These are phyloP conservation scores for Coccyzus lansbergi DNA, from an alignment of 2,797 vertebrate genomes.

Conservation along the genomic window DNA sequence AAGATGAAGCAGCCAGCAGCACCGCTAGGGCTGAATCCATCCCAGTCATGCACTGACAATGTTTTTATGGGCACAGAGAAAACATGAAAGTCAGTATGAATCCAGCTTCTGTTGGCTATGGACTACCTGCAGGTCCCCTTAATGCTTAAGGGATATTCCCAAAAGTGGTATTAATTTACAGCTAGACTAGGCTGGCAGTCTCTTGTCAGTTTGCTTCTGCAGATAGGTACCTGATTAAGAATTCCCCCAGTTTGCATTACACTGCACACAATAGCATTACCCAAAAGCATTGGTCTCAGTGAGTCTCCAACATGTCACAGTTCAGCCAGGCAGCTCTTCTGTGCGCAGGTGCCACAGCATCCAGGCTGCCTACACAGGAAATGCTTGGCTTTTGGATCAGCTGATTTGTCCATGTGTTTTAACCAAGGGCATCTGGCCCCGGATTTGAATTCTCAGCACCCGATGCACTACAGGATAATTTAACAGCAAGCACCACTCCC, in stretches of 20 bases:
- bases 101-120: rapidly evolving
- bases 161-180: neutral
- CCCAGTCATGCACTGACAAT: rapidly evolving
- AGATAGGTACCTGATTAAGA: neutral
- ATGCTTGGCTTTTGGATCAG: rapidly evolving
- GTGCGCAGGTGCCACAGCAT: neutral
- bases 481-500: neutral
- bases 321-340: neutral
- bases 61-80: rapidly evolving
- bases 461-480: neutral
- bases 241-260: no score
- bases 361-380: neutral
- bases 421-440: neutral
- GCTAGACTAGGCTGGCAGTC: neutral
- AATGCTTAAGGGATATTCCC: rapidly evolving
- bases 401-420: neutral
- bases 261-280: rapidly evolving
- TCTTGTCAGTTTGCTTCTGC: neutral
- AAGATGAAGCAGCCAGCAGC: neutral
- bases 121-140: neutral
- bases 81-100: neutral
- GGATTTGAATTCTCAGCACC: neutral
- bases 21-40: neutral
- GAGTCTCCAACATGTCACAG: rapidly evolving
- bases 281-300: neutral